Conservation (phyloP, 53 echinoderm and acorn worm genomes). For the Zoroaster sp. region DNA sequence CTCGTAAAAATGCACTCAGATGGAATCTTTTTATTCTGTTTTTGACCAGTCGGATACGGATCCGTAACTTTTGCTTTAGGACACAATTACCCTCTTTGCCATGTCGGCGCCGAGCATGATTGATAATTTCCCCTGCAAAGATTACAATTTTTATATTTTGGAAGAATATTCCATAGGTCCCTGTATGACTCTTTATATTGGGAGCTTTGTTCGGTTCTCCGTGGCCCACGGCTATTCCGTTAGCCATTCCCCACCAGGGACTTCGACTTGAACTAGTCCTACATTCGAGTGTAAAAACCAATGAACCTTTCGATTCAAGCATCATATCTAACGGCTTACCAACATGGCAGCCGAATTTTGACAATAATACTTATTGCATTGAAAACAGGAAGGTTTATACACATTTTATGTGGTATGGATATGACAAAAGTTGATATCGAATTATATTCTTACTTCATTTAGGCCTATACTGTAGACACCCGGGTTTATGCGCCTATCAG, state of each 20-base stretch:
- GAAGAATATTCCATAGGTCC: not conserved
- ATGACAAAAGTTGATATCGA: too few relatives aligned
- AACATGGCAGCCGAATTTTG: too few relatives aligned
- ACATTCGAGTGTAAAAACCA: not conserved
- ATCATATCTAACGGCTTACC: too few relatives aligned
- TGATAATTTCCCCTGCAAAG: constrained; percentile 15
- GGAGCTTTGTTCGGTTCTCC: not conserved
- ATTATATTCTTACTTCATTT: too few relatives aligned
- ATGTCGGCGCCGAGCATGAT: constrained; percentile 13
- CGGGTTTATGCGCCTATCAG: too few relatives aligned
- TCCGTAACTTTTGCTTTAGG: not conserved
- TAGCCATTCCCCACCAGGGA: not conserved
- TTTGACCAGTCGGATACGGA: not conserved
- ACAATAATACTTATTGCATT: too few relatives aligned
- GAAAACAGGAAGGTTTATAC: too few relatives aligned
- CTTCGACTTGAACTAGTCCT: not conserved
- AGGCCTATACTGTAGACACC: too few relatives aligned
- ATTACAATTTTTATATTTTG: not conserved
- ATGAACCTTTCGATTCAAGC: too few relatives aligned
- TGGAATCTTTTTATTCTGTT: not conserved
- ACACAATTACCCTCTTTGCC: constrained; percentile 36
- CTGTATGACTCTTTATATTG: not conserved
- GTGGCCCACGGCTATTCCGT: not conserved
- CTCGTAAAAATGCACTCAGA: not conserved
- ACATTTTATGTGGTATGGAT: too few relatives aligned